Evolutionary conservation across 2,888 invertebrate species (phyloP).

Genomic region (Tortrix viridana): DNA sequence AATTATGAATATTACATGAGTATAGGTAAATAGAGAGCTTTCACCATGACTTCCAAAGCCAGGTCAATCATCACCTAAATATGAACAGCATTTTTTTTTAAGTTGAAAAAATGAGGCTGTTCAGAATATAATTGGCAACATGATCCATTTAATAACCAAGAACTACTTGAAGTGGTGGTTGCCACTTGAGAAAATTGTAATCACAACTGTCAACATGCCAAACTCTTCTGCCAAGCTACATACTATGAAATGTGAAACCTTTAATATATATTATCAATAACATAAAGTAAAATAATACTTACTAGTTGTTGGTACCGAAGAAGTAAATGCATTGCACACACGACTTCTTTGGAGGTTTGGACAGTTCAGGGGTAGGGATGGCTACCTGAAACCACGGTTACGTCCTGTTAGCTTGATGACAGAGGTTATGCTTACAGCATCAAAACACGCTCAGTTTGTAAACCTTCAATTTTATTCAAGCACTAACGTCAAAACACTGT

Average conservation of each 20-base stretch:
- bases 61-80: no score
- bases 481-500: constrained; percentile 36
- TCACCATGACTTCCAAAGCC: no score
- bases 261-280: not conserved
- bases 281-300: constrained; percentile 77
- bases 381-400: constrained; percentile 87
- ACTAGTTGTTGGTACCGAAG: constrained; percentile 98
- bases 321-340: constrained; percentile 94
- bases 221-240: no score
- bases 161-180: no score
- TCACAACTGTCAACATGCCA: no score
- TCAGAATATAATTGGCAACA: no score
- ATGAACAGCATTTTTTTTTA: no score
- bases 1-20: no score
- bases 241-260: not conserved
- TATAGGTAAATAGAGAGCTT: no score
- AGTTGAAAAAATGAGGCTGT: no score
- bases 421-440: constrained; percentile 29
- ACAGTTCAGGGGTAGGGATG: constrained; percentile 89
- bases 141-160: not conserved
- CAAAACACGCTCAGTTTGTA: constrained; percentile 8
- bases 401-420: constrained; percentile 51
- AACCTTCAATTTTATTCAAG: not conserved
- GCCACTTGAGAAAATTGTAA: no score
- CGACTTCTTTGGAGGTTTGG: constrained; percentile 89